Base-by-base conservation (phyloP, 1,140 invertebrate species). In the Aphelinus atriplicis region DNA sequence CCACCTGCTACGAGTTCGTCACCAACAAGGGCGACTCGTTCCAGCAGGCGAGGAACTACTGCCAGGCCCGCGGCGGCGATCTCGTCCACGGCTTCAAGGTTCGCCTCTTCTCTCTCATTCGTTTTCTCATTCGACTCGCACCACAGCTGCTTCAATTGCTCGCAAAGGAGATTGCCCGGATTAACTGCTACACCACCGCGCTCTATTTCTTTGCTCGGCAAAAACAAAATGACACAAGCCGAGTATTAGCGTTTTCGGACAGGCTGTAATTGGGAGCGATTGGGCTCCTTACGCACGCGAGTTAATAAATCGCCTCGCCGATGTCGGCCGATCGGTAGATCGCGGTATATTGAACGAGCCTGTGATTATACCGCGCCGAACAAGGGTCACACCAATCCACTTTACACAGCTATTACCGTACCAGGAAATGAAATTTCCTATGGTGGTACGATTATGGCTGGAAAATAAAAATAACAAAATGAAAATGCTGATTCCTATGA, bases 1-100 rank as follows among this genome's bases (percentile, higher is more conserved):
- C 94, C 62, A 96, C 92, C 26, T 97, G 96, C 83, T 97, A 96
- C 85, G 95, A 97, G 82, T 96, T 97, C 83, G 92, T 94, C 73
- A 91, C 94, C 6, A 91, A 90, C 50, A 92, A 92, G 81, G 95
- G 95, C 1, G 93, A 92, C 10, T 94, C 94, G 7, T 96, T 96
- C 83, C 91, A 92, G 57, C 91, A 94, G 60, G 95, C 95, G 0
- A 89, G 93, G 73, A 87, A 89, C 60, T 92, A 95, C 78, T 97
- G 95, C 83, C 89, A 91, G 79, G 88, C 90, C 1, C 91, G 93
- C 73, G 92, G 93, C n/a, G 95, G 95, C 1, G 93, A 96, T 82
- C 88, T 97, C 76, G 93, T 94, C 45, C 93, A 96, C 78, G 92
- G 90, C 3, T 92, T 95, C 80, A 88, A 90, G 84, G 90, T 92